A percentile compares a stretch with the other conserved stretches of the same genome.
phyloP scores from a whole-genome alignment of 2,113 vertebrate genomes.

The Chaenocephalus aceratus region DNA sequence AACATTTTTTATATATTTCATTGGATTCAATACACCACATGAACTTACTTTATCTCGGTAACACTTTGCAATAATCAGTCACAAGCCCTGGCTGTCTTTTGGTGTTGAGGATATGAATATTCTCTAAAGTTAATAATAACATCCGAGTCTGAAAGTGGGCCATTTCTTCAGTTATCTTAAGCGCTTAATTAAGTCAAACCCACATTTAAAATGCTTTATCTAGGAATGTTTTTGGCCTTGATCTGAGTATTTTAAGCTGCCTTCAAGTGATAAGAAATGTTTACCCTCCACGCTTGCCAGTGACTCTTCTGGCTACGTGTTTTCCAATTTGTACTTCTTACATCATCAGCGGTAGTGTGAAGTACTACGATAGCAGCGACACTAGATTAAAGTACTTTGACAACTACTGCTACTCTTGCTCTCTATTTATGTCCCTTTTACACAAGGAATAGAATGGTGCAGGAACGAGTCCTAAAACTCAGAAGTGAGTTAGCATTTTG shows the following conservation, averaged over 20 bases:
- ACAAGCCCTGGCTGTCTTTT: not conserved
- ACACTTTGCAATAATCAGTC: not conserved
- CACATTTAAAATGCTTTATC: too few species aligned
- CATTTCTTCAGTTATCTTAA: too few species aligned
- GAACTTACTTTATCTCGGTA: not conserved
- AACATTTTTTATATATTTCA: not conserved
- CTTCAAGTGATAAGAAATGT: too few species aligned
- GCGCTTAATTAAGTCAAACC: too few species aligned
- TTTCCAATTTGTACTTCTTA: not conserved
- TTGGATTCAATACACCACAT: not conserved
- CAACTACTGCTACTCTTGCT: not conserved
- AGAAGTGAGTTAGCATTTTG: too few species aligned
- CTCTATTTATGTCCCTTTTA: not conserved
- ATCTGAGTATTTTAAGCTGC: too few species aligned
- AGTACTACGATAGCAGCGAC: not conserved
- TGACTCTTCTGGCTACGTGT: too few species aligned
- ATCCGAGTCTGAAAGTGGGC: too few species aligned
- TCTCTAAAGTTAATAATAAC: too few species aligned
- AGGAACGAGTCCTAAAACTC: too few species aligned
- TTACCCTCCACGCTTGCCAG: too few species aligned
- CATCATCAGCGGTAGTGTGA: not conserved
- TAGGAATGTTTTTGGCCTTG: too few species aligned
- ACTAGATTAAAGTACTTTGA: not conserved
- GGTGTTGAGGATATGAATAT: not conserved
- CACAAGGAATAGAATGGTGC: not conserved